These are phyloP conservation scores for Paramormyrops hopkinsi DNA, from an alignment of 2,797 vertebrate genomes.

Conservation along the genomic window DNA sequence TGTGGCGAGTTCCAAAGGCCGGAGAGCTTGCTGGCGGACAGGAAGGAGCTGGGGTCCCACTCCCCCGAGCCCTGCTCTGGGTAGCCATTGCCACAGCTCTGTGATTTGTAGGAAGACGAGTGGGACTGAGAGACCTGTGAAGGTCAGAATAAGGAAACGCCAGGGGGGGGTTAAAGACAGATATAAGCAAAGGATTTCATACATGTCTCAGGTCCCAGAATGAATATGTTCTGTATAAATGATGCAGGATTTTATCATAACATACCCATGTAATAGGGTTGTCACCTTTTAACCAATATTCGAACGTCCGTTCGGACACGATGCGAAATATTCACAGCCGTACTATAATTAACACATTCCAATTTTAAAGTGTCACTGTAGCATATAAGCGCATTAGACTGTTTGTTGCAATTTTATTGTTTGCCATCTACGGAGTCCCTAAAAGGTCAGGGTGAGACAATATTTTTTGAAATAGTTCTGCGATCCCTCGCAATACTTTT, in stretches of 20 bases:
- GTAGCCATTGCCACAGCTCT: slow-evolving; percentile 89
- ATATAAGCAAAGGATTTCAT: neutral
- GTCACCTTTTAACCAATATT: neutral
- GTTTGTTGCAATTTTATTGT: neutral
- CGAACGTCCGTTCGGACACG: neutral
- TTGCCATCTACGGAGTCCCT: neutral
- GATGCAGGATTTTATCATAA: neutral
- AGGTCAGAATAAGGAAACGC: neutral
- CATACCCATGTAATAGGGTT: neutral
- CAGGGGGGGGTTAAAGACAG: neutral
- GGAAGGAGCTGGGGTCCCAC: slow-evolving; percentile 98
- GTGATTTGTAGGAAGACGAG: slow-evolving; percentile 89
- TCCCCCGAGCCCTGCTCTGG: slow-evolving; percentile 92
- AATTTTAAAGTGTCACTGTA: neutral
- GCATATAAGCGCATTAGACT: neutral
- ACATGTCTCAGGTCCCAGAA: neutral
- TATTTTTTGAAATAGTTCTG: neutral
- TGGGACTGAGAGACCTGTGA: slow-evolving; percentile 86
- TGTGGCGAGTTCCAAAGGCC: slow-evolving; percentile 96
- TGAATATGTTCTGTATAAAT: neutral
- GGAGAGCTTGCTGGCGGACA: slow-evolving; percentile 96
- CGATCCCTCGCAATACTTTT: neutral
- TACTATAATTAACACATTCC: neutral
- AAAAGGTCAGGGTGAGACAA: neutral
- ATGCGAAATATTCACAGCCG: neutral